Base-by-base conservation (phyloP, 1,140 invertebrate genomes). In the Psilanteris sp. region DNA sequence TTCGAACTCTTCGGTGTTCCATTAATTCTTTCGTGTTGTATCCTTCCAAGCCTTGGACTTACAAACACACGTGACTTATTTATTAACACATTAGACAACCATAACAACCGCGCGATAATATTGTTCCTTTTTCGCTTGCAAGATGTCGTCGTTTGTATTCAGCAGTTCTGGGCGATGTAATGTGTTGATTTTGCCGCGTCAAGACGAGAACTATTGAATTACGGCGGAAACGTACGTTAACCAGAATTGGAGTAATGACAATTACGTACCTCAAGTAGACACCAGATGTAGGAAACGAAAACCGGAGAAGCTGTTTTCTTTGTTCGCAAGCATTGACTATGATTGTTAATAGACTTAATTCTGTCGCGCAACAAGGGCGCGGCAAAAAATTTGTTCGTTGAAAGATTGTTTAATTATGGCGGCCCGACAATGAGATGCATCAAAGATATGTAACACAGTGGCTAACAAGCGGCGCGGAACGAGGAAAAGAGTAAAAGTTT, bases 171-270 rank as follows among this genome's bases (percentile, higher is more conserved):
- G 8, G 20, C 10, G 6, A 44, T 20, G 44, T 34, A 22, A 22
- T 22, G 22, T 39, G 14, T 44, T 59, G 37, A 59, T 59, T 59
- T 44, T 44, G n/a, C 15, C 22, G 9, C 9, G 22, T 43, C 20
- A 14, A 24, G 20, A 37, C 34, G 27, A 37, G 48, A 8, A n/a
- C n/a, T 41, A 44, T 46, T 44, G 26, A 41, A 31, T 41, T 22
- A 31, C 15, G 9, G 32, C 20, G 9, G 8, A 31, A 24, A 18
- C n/a, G 29, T 48, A 29, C 20, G n/a, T 41, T 43, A 27, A 29
- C 36, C 11, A 22, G 41, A 31, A 55, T 61, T 44, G 18, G 4
- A 61, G 37, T 37, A 44, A 61, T 37, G 18, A 61, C 20, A 44
- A 24, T 36, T 27, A 37, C 22, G 41, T 16, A 18, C 16, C 6